Evolutionary conservation across 2,888 invertebrate genomes (phyloP).

Genomic region (Dexiosoma caninum): DNA sequence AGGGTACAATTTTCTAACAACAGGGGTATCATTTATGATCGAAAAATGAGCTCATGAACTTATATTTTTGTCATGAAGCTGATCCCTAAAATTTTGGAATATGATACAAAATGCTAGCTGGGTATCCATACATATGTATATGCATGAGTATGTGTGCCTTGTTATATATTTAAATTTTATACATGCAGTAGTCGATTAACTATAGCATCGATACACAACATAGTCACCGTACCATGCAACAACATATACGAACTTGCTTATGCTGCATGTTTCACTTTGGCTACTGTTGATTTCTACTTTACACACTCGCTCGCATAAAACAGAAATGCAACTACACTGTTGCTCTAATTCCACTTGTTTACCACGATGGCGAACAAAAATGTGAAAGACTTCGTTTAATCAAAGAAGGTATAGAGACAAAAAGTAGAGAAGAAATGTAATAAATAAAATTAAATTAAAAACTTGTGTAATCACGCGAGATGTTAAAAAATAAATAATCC

Average conservation of each 20-base stretch:
- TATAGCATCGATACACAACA: conserved; percentile 4
- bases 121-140: too few relatives aligned
- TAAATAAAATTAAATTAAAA: conserved; percentile 22
- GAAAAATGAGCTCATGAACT: too few relatives aligned
- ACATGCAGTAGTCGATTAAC: conserved; percentile 14
- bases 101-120: too few relatives aligned
- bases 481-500: conserved; percentile 10
- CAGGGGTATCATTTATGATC: too few relatives aligned
- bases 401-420: background rate
- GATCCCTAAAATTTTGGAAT: too few relatives aligned
- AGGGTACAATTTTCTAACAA: too few relatives aligned
- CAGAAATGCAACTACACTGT: conserved; percentile 26
- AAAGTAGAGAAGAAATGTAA: background rate
- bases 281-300: conserved; percentile 50
- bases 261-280: conserved; percentile 52
- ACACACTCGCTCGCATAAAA: conserved; percentile 3
- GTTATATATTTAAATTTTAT: conserved; percentile 24
- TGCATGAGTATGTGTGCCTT: too few relatives aligned
- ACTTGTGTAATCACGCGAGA: conserved; percentile 53
- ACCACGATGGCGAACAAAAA: conserved; percentile 50
- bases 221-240: conserved; percentile 14
- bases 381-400: background rate
- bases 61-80: too few relatives aligned
- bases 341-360: conserved; percentile 62
- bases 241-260: conserved; percentile 34